These are phyloP conservation scores for Thamnophis elegans DNA, from an alignment of 2,797 vertebrate species.

Conservation along the genomic window DNA sequence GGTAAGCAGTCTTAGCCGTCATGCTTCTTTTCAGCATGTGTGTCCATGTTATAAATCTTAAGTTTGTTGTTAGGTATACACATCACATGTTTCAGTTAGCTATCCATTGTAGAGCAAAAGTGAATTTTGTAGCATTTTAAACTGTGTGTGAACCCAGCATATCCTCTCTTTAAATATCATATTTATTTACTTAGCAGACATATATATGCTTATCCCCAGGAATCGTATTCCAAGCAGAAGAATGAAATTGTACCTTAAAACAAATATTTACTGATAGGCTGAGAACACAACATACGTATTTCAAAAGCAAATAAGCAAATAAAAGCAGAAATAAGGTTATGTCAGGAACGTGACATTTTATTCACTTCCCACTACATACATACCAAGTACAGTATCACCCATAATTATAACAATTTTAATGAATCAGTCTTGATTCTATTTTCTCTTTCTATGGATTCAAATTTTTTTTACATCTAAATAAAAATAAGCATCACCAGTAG, in stretches of 20 bases:
- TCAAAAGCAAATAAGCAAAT: not conserved
- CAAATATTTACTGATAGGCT: conserved; percentile 1
- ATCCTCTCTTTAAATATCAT: not conserved
- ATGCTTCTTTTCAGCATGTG: not conserved
- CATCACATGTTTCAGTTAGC: not conserved
- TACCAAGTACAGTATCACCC: accelerated
- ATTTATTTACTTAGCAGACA: not conserved
- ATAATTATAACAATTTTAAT: conserved; percentile 20
- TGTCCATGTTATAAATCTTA: not conserved
- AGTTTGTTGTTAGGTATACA: not conserved
- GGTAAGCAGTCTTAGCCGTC: not conserved
- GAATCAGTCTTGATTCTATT: conserved; percentile 4
- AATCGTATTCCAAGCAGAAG: not conserved
- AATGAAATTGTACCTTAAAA: not conserved
- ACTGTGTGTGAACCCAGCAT: not conserved
- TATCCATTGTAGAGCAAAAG: not conserved
- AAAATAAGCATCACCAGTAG: conserved; percentile 78
- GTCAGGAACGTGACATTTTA: not conserved
- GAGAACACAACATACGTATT: not conserved
- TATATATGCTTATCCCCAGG: not conserved
- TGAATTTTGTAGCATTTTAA: not conserved
- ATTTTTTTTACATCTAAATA: conserved; percentile 57
- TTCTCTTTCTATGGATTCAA: conserved; percentile 38
- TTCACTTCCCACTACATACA: not conserved
- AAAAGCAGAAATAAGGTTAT: conserved; percentile 5